Evolutionary conservation across 2,797 vertebrate species (phyloP), one percentile per base, ranked within the genome.

Genomic region (Acrossocheilus fasciatus): DNA sequence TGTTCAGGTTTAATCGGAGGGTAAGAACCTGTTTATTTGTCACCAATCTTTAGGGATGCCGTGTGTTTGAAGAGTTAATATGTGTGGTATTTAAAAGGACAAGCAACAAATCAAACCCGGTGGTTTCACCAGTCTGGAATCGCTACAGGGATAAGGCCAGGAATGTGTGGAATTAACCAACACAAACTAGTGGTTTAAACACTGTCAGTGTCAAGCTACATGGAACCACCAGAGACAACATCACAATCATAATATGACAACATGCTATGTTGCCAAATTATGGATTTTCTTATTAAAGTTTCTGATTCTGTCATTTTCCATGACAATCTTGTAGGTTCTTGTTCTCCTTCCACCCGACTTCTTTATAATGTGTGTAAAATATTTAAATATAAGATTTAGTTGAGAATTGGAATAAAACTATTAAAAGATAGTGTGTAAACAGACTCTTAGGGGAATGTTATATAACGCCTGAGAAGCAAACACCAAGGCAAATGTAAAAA

Each of bases 111-210:
- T 82, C 59, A 54, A 39, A 57, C 12, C 50, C 9, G 43, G n/a
- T 68, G 43, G 47, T 43, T 72, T 57, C 8, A 7, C 9, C 11
- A 11, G 26, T 68, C 30, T 45, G 20, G 50, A 34, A 72, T 59
- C 26, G 30, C 54, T 76, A 81, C 36, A 82, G 72, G 82, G 85
- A 87, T 20, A 85, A 75, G 87, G 75, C 45, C 83, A 81, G 75
- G 82, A 85, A 88, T 88, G 73, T 85, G 69, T 83, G 89, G 82
- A 87, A 85, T 86, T 76, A 50, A 39, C 64, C 39, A 73, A 82
- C 74, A 45, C 66, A 70, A 45, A 72, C 54, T 41, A 59, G 82
- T 41, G 85, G 20, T 75, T 70, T 76, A 75, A 83, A 89, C 86
- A 83, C 68, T 54, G 83, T 62, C 79, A n/a, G 82, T 81, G 54